These are phyloP conservation scores for Cataglyphis altisquamis DNA, from an alignment of 2,888 invertebrate genomes.

Conservation along the genomic window DNA sequence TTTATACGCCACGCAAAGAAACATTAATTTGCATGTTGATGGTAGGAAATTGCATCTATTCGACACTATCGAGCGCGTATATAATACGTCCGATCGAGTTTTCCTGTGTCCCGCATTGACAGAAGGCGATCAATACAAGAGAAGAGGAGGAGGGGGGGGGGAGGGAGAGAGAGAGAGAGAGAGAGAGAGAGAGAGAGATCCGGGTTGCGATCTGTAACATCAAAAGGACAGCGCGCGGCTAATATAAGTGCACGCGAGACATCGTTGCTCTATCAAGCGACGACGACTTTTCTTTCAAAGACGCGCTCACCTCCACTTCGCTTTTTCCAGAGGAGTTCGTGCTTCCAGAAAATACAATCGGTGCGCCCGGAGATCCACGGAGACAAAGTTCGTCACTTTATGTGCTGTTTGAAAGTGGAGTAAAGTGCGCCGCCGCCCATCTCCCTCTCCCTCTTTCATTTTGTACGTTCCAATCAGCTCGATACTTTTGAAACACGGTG, in stretches of 20 bases:
- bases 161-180: neutral
- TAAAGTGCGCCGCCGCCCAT: conserved; percentile 63
- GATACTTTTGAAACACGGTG: conserved; percentile 49
- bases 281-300: conserved; percentile 70
- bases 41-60: conserved; percentile 32
- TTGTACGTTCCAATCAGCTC: conserved; percentile 68
- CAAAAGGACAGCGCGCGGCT: conserved; percentile 25
- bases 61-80: conserved; percentile 13
- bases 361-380: conserved; percentile 65
- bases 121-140: conserved; percentile 15
- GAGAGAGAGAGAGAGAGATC: neutral
- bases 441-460: conserved; percentile 47
- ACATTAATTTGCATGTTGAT: conserved; percentile 31
- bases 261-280: conserved; percentile 56
- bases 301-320: conserved; percentile 49
- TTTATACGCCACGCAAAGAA: conserved; percentile 33
- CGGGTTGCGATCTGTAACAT: conserved; percentile 25
- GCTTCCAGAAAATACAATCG: conserved; percentile 74
- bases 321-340: conserved; percentile 64
- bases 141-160: neutral
- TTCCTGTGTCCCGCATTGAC: conserved; percentile 2
- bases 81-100: conserved; percentile 26
- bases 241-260: conserved; percentile 50
- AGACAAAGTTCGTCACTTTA: conserved; percentile 72
- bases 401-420: conserved; percentile 73